A percentile compares a stretch with the other conserved stretches of the same genome.
phyloP scores from a whole-genome alignment of 2,888 invertebrate species.

The Tridacna crocea region DNA sequence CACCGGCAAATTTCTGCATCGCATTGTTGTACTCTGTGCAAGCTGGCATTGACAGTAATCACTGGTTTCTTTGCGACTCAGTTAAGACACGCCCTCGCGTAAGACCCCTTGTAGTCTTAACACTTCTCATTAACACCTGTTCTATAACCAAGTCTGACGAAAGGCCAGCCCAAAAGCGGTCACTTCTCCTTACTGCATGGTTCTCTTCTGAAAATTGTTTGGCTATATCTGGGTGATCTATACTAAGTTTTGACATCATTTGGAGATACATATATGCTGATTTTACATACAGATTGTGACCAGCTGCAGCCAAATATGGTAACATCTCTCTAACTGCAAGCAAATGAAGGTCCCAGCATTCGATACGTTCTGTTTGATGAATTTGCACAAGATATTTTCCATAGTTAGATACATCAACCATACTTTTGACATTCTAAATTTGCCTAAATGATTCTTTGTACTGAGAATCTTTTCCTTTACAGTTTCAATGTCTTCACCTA shows the following conservation, averaged over 20 bases:
- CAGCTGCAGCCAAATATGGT: conserved; percentile 40
- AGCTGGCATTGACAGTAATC: too few species aligned
- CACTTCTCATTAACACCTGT: too few species aligned
- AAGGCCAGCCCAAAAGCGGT: conserved; percentile 69
- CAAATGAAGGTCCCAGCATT: conserved; percentile 44
- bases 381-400: conserved; percentile 24
- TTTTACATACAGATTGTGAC: conserved; percentile 36
- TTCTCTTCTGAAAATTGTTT: too few species aligned
- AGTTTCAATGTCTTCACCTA: conserved; percentile 17
- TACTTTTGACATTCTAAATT: too few species aligned
- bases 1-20: too few species aligned
- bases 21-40: too few species aligned
- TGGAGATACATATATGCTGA: conserved; percentile 28
- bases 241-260: conserved; percentile 11
- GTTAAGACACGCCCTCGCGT: conserved; percentile 63
- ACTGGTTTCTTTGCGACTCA: conserved; percentile 59
- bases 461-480: neutral
- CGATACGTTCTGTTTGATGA: conserved; percentile 63
- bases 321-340: conserved; percentile 33
- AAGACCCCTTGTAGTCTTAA: conserved; percentile 27
- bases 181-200: conserved; percentile 35
- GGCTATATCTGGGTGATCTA: conserved; percentile 13
- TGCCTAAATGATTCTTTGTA: too few species aligned
- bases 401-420: too few species aligned
- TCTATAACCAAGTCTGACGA: neutral